These are phyloP conservation scores for Fabriciana adippe DNA, from an alignment of 2,888 invertebrate genomes.

Conservation along the genomic window DNA sequence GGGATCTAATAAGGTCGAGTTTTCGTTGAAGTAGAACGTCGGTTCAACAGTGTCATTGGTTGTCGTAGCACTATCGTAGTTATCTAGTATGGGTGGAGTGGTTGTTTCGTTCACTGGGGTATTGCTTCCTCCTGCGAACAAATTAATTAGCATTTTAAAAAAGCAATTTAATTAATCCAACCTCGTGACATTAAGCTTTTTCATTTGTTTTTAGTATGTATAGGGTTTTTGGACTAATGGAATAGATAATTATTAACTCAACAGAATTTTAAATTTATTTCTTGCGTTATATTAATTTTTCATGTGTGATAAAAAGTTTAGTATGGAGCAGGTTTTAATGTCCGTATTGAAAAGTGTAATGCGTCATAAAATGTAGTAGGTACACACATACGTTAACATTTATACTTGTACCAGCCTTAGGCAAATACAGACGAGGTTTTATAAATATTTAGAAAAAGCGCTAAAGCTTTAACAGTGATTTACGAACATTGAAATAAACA, in stretches of 20 bases:
- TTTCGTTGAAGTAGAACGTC: constrained; percentile 34
- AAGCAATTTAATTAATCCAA: constrained; percentile 5
- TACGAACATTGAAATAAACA: constrained; percentile 41
- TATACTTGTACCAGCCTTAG: constrained; percentile 46
- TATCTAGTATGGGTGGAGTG: constrained; percentile 46
- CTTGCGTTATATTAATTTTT: neutral
- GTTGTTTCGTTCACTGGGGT: constrained; percentile 63
- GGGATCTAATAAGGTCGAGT: constrained; percentile 35
- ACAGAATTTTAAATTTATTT: too few species aligned
- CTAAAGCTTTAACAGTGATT: constrained; percentile 41
- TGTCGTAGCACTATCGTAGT: constrained; percentile 43
- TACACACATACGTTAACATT: constrained; percentile 44
- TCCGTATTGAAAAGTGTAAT: constrained; percentile 10
- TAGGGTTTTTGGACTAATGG: neutral
- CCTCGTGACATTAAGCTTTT: neutral
- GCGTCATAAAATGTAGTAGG: constrained; percentile 5
- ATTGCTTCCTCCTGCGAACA: constrained; percentile 74
- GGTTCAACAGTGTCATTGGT: constrained; percentile 40
- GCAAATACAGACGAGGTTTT: constrained; percentile 47
- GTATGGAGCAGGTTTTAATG: neutral
- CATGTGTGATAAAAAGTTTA: neutral
- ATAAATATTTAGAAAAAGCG: constrained; percentile 57
- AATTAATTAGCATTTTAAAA: constrained; percentile 22
- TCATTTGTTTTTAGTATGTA: neutral
- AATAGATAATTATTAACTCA: too few species aligned